phyloP scores from a whole-genome alignment of 2,797 vertebrate species.

The Acanthurus tractus region DNA sequence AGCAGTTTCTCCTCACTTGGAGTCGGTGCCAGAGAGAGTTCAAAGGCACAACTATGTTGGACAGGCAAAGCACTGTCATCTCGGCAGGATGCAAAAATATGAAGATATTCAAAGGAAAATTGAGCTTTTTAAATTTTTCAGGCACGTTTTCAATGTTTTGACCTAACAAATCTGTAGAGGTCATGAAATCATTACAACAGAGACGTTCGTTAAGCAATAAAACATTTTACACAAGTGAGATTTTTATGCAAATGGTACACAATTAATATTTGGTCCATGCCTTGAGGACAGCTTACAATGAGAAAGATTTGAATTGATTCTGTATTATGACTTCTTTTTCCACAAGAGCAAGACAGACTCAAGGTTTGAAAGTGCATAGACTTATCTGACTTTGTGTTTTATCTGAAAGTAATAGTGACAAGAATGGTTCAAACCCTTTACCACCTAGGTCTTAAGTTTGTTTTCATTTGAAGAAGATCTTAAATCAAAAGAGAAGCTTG shows the following conservation, averaged over 20 bases:
- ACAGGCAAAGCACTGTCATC: slow-evolving; percentile 53
- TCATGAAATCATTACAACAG: slow-evolving; percentile 17
- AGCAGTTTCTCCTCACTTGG: slow-evolving; percentile 70
- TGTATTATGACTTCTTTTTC: slow-evolving; percentile 16
- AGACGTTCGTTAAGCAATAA: slow-evolving; percentile 4
- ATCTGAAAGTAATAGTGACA: slow-evolving; percentile 21
- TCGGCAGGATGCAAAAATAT: slow-evolving; percentile 37
- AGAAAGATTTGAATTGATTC: slow-evolving; percentile 38
- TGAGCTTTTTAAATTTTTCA: slow-evolving; percentile 34
- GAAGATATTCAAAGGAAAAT: slow-evolving; percentile 42
- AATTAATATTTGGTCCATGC: slow-evolving; percentile 22
- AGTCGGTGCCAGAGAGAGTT: slow-evolving; percentile 57
- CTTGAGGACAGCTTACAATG: slow-evolving; percentile 16
- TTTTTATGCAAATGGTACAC: slow-evolving; percentile 15
- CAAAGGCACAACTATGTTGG: slow-evolving; percentile 60
- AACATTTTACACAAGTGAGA: slow-evolving; percentile 23
- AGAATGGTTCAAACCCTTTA: slow-evolving; percentile 36
- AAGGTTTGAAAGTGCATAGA: slow-evolving; percentile 3
- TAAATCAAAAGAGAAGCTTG: slow-evolving; percentile 53
- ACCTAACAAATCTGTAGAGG: slow-evolving; percentile 33
- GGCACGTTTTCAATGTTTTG: slow-evolving; percentile 31
- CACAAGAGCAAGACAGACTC: neutral
- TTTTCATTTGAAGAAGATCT: slow-evolving; percentile 40
- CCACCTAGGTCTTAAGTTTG: slow-evolving; percentile 18
- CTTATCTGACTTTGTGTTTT: slow-evolving; percentile 14